A percentile compares a stretch with the other conserved stretches of the same genome.
phyloP scores from a whole-genome alignment of 1,140 invertebrate genomes.

The Alviniconcha marisindica region DNA sequence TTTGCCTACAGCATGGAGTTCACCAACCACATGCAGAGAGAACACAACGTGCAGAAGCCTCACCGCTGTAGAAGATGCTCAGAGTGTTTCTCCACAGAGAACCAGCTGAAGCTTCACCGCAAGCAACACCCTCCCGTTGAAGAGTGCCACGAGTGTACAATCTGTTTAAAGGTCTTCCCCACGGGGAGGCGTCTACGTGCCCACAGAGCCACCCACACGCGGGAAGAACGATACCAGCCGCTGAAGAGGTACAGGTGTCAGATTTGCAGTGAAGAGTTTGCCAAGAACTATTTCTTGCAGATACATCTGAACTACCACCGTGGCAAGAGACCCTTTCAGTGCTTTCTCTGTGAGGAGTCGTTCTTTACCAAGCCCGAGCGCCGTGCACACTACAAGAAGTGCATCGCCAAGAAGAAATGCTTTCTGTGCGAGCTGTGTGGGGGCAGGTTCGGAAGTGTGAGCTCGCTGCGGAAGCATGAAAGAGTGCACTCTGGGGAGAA shows the following conservation, averaged over 20 bases:
- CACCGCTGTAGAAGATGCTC: background rate
- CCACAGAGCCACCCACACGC: slow-evolving; percentile 16
- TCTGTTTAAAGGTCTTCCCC: slow-evolving; percentile 13
- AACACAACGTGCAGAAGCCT: background rate
- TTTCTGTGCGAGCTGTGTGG: slow-evolving; percentile 21
- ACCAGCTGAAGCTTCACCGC: slow-evolving; percentile 7
- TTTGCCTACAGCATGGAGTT: background rate
- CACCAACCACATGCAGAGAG: background rate
- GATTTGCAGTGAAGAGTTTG: slow-evolving; percentile 17
- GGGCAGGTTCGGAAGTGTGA: background rate
- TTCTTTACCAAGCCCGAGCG: slow-evolving; percentile 30
- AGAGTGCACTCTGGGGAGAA: slow-evolving; percentile 14
- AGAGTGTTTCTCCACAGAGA: background rate
- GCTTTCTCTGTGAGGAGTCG: slow-evolving; percentile 5
- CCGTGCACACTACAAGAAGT: slow-evolving; percentile 8
- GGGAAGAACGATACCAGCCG: background rate
- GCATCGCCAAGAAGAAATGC: background rate
- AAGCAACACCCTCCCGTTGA: background rate
- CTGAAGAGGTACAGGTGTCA: slow-evolving; percentile 22
- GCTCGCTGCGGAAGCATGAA: slow-evolving; percentile 16
- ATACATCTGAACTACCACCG: slow-evolving; percentile 16
- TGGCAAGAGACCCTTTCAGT: slow-evolving; percentile 3
- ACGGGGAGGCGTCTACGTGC: background rate
- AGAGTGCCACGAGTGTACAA: slow-evolving; percentile 2
- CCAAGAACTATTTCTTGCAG: slow-evolving; percentile 25